Percentiles rank a stretch among this genome's conserved stretches.
These are phyloP conservation scores for Danio choprae DNA, from an alignment of 2,797 vertebrate genomes.

Conservation along the genomic window DNA sequence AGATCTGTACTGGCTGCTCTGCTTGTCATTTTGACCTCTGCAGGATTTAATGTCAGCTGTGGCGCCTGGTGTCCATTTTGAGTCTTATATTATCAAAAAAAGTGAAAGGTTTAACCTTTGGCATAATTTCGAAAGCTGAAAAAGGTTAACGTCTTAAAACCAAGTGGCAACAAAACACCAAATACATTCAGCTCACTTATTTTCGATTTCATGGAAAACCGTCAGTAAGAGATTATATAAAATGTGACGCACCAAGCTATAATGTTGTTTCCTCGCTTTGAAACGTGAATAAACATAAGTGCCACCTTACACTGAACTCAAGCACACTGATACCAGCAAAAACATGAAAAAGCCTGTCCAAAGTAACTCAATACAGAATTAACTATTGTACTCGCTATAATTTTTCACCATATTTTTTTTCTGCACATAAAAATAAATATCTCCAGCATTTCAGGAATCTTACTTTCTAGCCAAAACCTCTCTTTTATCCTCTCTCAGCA, in stretches of 20 bases:
- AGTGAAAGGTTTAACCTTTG: conserved; percentile 24
- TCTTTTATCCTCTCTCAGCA: neutral
- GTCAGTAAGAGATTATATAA: neutral
- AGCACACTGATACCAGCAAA: conserved; percentile 28
- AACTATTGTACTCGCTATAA: neutral
- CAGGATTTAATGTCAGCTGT: conserved; percentile 37
- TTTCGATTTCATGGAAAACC: neutral
- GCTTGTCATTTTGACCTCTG: conserved; percentile 34
- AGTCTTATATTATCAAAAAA: conserved; percentile 22
- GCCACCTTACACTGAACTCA: conserved; percentile 41
- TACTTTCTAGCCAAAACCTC: neutral
- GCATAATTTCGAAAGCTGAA: neutral
- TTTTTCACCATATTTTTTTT: neutral
- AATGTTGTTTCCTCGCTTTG: neutral
- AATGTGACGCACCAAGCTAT: neutral
- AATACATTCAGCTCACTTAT: neutral
- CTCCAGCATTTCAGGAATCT: neutral
- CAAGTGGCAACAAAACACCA: neutral
- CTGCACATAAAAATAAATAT: neutral
- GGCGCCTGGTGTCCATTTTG: conserved; percentile 40
- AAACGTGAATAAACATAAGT: neutral
- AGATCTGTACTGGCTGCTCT: conserved; percentile 23
- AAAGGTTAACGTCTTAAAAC: neutral
- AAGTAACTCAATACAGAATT: too few species aligned
- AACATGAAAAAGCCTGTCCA: conserved; percentile 8